phyloP scores from a whole-genome alignment of 1,140 invertebrate genomes.

The Bombus cullumanus region DNA sequence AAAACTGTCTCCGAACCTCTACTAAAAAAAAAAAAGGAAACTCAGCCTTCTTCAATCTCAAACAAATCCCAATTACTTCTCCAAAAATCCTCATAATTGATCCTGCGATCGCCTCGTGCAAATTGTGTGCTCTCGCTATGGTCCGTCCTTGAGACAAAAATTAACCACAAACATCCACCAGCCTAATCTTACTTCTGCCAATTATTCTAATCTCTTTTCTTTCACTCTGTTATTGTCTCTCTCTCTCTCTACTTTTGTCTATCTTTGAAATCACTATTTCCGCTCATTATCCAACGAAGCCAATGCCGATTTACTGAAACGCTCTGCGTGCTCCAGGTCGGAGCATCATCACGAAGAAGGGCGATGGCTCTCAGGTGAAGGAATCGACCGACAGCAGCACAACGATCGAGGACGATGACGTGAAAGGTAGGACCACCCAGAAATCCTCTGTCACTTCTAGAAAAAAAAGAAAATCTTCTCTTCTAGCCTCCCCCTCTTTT shows the following conservation, averaged over 20 bases:
- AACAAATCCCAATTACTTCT: background rate
- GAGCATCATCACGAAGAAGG: slow-evolving; percentile 96
- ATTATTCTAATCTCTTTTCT: slow-evolving; percentile 20
- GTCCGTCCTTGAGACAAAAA: background rate
- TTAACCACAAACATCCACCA: background rate
- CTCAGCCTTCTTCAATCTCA: background rate
- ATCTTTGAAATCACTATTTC: slow-evolving; percentile 26
- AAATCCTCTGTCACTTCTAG: slow-evolving; percentile 35
- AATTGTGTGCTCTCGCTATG: slow-evolving; percentile 38
- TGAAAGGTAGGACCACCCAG: slow-evolving; percentile 88
- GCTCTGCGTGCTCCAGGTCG: slow-evolving; percentile 85
- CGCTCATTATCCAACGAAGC: slow-evolving; percentile 11
- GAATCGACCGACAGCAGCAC: slow-evolving; percentile 97
- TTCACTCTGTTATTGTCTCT: background rate
- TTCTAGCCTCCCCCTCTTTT: background rate
- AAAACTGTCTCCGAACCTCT: background rate
- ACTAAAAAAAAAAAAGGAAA: too few relatives aligned
- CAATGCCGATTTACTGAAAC: slow-evolving; percentile 65
- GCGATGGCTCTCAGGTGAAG: slow-evolving; percentile 96
- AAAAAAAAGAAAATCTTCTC: slow-evolving; percentile 6
- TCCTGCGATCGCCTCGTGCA: background rate
- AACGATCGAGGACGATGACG: slow-evolving; percentile 95
- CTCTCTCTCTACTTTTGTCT: slow-evolving; percentile 2
- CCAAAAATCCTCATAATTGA: background rate
- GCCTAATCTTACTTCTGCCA: background rate